Evolutionary conservation across 2,113 vertebrate genomes (phyloP).

Genomic region (Gambusia holbrooki): DNA sequence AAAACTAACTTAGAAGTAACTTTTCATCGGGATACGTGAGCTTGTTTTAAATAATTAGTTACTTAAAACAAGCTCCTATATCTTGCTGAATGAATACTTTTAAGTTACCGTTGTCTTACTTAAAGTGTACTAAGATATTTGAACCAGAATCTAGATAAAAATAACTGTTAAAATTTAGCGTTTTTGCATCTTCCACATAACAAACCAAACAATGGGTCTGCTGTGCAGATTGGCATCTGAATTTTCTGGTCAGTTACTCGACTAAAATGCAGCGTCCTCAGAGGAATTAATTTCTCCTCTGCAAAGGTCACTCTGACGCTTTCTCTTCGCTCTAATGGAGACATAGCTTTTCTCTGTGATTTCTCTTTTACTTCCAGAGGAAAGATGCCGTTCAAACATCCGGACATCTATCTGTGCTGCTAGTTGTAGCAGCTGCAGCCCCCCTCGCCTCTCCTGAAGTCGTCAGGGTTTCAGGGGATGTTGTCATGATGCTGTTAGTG

Average conservation of each 20-base stretch:
- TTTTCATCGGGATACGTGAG: too few relatives aligned
- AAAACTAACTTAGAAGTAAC: too few relatives aligned
- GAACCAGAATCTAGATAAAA: too few relatives aligned
- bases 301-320: neutral
- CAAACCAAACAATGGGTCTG: constrained; percentile 25
- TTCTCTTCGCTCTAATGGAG: neutral
- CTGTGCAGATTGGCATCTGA: constrained; percentile 36
- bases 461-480: constrained; percentile 27
- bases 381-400: constrained; percentile 24
- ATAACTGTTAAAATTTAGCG: too few relatives aligned
- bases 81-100: too few relatives aligned
- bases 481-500: constrained; percentile 50
- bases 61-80: too few relatives aligned
- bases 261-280: constrained; percentile 8
- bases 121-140: too few relatives aligned
- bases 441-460: neutral
- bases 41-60: too few relatives aligned
- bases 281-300: constrained; percentile 20
- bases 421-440: constrained; percentile 17
- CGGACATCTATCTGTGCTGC: neutral
- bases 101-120: too few relatives aligned
- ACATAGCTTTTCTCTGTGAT: neutral
- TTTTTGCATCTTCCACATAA: neutral
- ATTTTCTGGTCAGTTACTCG: constrained; percentile 28
- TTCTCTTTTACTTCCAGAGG: neutral